Conservation (phyloP, 2,888 invertebrate genomes). For the Alloscopus bannaensis region DNA sequence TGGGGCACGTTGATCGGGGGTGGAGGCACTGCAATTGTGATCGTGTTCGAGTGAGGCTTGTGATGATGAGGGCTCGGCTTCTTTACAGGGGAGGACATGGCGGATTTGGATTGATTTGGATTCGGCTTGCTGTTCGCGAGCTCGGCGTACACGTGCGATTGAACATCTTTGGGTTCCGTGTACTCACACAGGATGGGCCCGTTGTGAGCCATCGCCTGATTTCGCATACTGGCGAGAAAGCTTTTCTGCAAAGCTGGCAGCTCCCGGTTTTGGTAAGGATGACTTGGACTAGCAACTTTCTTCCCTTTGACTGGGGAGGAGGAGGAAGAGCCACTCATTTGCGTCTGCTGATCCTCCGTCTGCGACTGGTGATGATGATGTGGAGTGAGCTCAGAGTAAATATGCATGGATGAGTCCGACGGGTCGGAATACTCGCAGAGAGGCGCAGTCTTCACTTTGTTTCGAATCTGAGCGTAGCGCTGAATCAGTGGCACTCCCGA, state of each 20-base stretch:
- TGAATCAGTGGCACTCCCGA: constrained; percentile 41
- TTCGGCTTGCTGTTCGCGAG: constrained; percentile 56
- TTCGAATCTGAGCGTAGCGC: constrained; percentile 60
- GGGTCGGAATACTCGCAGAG: constrained; percentile 77
- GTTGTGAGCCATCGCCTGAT: constrained; percentile 11
- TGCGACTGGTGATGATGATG: constrained; percentile 45
- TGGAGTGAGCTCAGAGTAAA: constrained; percentile 71
- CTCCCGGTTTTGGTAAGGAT: constrained; percentile 18
- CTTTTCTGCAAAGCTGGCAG: constrained; percentile 26
- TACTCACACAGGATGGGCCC: constrained; percentile 71
- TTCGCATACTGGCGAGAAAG: constrained; percentile 17
- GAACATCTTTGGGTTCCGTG: constrained; percentile 73
- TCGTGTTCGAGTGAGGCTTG: constrained; percentile 39
- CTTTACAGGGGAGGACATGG: constrained; percentile 34
- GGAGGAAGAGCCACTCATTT: constrained; percentile 9
- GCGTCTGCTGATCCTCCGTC: constrained; percentile 42
- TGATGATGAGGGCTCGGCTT: constrained; percentile 26
- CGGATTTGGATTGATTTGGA: constrained; percentile 28
- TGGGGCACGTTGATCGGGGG: constrained; percentile 56
- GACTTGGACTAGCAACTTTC: constrained; percentile 40
- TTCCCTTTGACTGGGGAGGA: constrained; percentile 16
- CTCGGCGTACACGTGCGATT: constrained; percentile 72
- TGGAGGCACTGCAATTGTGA: constrained; percentile 63
- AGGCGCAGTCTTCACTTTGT: constrained; percentile 71
- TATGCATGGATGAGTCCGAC: constrained; percentile 69